Conservation (phyloP, 2,888 invertebrate genomes). For the Caenorhabditis sp. region DNA sequence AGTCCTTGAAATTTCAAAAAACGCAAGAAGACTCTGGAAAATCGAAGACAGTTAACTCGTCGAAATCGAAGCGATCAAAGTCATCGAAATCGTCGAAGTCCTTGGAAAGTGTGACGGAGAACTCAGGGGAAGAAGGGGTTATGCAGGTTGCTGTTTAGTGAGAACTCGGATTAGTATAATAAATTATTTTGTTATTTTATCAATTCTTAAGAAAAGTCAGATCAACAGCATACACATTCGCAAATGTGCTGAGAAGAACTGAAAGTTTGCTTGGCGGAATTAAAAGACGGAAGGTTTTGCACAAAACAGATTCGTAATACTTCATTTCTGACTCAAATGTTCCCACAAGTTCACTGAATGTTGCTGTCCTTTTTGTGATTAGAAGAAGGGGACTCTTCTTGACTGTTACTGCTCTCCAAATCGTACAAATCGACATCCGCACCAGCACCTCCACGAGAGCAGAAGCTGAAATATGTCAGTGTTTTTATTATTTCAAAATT, state of each 20-base stretch:
- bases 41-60: neutral
- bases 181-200: neutral
- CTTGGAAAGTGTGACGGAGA: neutral
- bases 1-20: neutral
- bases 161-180: neutral
- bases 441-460: neutral
- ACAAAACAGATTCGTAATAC: too few relatives aligned
- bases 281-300: too few relatives aligned
- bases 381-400: conserved; percentile 2
- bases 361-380: neutral
- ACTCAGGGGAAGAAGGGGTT: neutral
- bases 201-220: neutral
- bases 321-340: neutral
- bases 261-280: too few relatives aligned
- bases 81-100: neutral
- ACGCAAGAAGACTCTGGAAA: neutral
- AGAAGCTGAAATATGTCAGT: neutral
- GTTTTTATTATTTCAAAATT: neutral
- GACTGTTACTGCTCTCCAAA: conserved; percentile 15
- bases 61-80: neutral
- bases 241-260: too few relatives aligned
- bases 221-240: too few relatives aligned
- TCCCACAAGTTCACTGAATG: neutral
- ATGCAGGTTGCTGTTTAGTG: neutral
- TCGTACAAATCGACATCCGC: conserved; percentile 3